Evolutionary conservation across 2,797 vertebrate genomes (phyloP).

Genomic region (Phaenicophaeus curvirostris): DNA sequence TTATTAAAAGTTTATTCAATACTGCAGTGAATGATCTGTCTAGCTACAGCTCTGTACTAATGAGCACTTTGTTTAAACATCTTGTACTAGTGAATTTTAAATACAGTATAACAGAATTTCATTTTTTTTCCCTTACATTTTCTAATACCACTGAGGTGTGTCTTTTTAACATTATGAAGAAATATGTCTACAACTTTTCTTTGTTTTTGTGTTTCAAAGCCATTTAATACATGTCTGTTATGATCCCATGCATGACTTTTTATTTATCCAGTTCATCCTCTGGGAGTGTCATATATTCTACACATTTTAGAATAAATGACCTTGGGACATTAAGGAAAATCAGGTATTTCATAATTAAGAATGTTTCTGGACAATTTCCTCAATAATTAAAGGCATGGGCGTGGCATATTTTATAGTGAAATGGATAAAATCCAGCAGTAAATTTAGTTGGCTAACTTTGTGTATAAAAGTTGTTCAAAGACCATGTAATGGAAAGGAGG

Average conservation of each 20-base stretch:
- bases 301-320: background rate
- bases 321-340: background rate
- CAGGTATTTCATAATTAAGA: background rate
- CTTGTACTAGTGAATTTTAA: background rate
- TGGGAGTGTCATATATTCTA: accelerated
- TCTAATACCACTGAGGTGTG: background rate
- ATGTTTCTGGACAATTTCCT: background rate
- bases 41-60: background rate
- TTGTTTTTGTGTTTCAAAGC: background rate
- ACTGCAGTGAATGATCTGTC: background rate
- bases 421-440: background rate
- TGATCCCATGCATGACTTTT: background rate
- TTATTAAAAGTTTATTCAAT: conserved; percentile 55
- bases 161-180: background rate
- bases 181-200: background rate
- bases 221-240: background rate
- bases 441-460: background rate
- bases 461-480: background rate
- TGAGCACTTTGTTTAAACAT: background rate
- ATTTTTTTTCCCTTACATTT: background rate
- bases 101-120: background rate
- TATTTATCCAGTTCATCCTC: background rate
- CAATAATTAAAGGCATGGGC: background rate
- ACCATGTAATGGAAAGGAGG: background rate
- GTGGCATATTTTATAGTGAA: background rate